phyloP scores from a whole-genome alignment of 2,888 invertebrate species.

The Dusona sp. region DNA sequence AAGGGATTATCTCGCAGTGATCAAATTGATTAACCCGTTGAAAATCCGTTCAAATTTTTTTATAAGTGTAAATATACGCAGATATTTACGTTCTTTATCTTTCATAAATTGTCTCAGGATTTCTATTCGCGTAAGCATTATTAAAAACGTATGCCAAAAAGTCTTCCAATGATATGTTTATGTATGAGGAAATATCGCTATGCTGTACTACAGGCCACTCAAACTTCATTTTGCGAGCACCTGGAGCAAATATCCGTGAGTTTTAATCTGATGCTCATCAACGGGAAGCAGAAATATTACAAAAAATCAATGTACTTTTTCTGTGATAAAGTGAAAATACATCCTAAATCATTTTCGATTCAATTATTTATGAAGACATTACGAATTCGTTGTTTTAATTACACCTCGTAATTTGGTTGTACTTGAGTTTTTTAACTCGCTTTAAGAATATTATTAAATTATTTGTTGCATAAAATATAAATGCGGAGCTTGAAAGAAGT shows the following conservation, averaged over 20 bases:
- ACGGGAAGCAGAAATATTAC: not conserved
- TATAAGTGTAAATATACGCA: not conserved
- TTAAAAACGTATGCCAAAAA: constrained; percentile 72
- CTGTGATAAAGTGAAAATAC: not conserved
- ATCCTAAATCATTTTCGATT: not conserved
- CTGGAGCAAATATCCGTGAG: not conserved
- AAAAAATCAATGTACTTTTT: not conserved
- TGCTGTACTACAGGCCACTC: no score
- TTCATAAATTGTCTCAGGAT: constrained; percentile 14
- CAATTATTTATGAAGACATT: constrained; percentile 42
- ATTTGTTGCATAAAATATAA: no score
- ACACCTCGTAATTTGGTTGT: not conserved
- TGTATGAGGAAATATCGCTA: not conserved
- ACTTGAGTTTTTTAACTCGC: no score
- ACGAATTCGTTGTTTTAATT: not conserved
- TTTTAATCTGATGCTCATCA: not conserved
- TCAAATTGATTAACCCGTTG: constrained; percentile 81
- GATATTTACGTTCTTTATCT: not conserved
- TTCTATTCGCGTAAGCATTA: constrained; percentile 71
- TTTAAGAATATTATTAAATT: no score
- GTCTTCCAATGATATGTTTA: not conserved
- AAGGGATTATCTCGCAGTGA: constrained; percentile 78
- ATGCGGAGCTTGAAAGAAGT: not conserved
- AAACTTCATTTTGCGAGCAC: no score
- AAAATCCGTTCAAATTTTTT: constrained; percentile 75